Percentiles rank a stretch among this genome's conserved stretches.
phyloP scores from a whole-genome alignment of 2,888 invertebrate genomes.

The Synanthedon andrenaeformis region DNA sequence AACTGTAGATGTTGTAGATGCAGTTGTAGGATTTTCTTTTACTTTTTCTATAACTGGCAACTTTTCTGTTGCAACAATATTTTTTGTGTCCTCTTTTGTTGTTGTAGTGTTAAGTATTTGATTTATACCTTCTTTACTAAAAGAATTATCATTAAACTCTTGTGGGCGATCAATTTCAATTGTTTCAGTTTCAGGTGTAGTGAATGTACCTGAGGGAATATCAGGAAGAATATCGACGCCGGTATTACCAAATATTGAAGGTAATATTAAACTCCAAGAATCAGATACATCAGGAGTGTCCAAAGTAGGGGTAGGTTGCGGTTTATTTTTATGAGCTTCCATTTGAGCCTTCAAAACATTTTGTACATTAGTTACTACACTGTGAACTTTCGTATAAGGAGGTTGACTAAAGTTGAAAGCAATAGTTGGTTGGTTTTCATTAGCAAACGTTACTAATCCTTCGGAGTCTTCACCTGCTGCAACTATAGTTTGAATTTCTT shows the following conservation, averaged over 20 bases:
- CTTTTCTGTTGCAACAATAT: slow-evolving; percentile 15
- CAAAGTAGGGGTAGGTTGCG: slow-evolving; percentile 56
- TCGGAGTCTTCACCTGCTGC: slow-evolving; percentile 83
- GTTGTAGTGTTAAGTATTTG: slow-evolving; percentile 26
- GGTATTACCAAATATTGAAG: slow-evolving; percentile 81
- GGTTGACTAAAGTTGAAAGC: slow-evolving; percentile 64
- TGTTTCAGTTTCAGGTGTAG: slow-evolving; percentile 56
- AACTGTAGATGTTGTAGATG: slow-evolving; percentile 14
- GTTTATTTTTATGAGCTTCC: slow-evolving; percentile 71
- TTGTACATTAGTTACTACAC: slow-evolving; percentile 85
- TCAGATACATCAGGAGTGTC: slow-evolving; percentile 81
- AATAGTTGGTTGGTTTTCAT: slow-evolving; percentile 56
- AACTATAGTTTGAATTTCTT: slow-evolving; percentile 87
- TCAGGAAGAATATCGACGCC: slow-evolving; percentile 72
- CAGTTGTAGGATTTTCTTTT: slow-evolving; percentile 6
- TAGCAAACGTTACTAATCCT: slow-evolving; percentile 61
- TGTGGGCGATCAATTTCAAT: slow-evolving; percentile 31
- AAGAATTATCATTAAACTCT: slow-evolving; percentile 26
- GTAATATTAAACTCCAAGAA: slow-evolving; percentile 85
- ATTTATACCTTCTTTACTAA: slow-evolving; percentile 40
- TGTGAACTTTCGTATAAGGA: slow-evolving; percentile 79
- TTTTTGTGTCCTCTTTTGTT: slow-evolving; percentile 14
- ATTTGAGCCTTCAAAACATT: slow-evolving; percentile 85
- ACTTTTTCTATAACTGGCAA: slow-evolving; percentile 8
- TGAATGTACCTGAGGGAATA: slow-evolving; percentile 45